These are phyloP conservation scores for Ailurus styani DNA, from an alignment of 2,113 vertebrate genomes.

Conservation along the genomic window DNA sequence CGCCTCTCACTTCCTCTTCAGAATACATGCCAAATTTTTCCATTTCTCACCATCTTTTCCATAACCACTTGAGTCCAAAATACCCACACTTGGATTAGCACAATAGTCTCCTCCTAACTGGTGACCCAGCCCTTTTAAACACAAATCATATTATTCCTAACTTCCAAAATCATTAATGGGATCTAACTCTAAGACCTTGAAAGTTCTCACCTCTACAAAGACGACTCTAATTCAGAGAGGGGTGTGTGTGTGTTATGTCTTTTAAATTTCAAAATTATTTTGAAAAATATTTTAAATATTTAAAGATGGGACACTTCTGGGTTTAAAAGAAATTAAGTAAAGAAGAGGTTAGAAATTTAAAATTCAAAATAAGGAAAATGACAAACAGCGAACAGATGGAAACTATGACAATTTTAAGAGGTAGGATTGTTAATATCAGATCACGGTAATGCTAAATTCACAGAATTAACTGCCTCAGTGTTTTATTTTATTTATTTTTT, in stretches of 20 bases:
- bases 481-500: too few species aligned
- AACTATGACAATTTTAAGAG: not conserved
- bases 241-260: not conserved
- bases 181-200: not conserved
- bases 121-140: not conserved
- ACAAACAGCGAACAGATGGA: not conserved
- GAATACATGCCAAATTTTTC: not conserved
- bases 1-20: not conserved
- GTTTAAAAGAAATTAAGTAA: not conserved
- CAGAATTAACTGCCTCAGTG: not conserved
- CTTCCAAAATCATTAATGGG: not conserved
- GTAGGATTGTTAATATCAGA: not conserved
- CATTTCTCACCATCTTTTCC: not conserved
- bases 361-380: slow-evolving; percentile 12
- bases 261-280: not conserved
- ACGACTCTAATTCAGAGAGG: not conserved
- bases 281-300: not conserved
- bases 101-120: not conserved
- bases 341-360: not conserved
- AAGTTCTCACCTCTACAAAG: not conserved
- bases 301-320: not conserved
- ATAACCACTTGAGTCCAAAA: not conserved
- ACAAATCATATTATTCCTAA: not conserved
- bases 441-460: not conserved
- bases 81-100: not conserved